Evolutionary conservation across 2,888 invertebrate genomes (phyloP), one percentile per base, ranked within the genome.

Genomic region (Byasa hedistus): DNA sequence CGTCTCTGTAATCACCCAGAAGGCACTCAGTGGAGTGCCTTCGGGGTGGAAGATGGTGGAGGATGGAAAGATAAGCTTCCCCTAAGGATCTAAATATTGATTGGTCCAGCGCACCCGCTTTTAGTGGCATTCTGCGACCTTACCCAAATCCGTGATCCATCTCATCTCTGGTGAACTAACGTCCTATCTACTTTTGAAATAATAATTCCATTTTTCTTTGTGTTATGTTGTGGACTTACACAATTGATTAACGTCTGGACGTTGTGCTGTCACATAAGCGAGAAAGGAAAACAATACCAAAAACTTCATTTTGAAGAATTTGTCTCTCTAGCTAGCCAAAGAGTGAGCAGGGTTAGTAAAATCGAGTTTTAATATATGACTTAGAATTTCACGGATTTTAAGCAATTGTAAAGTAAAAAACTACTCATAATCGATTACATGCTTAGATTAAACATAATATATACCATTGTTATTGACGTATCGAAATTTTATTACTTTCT

Each of bases 391-490:
- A 61, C 57, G 66, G 54, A 57, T 24, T 57, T 44, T 51, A 51
- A 57, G 56, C 19, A 51, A 52, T 54, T 65, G 52, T 61, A 61
- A 57, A 61, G 61, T 54, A 44, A 66, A 57, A 61, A 57, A 57
- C 61, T 19, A 66, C 66, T 58, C 57, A 44, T 58, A 66, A 66
- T 66, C 52, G 61, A 66, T 66, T 66, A 57, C 22, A 19, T 57
- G 65, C 52, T 66, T 15, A 44, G 52, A 61, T 52, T 51, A 54
- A 60, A 61, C 24, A 27, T 56, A 44, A 24, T 32, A 64, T 36
- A 19, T 51, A 59, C 32, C 21, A 51, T 65, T 56, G 27, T 65
- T 60, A 44, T 55, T 32, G 22, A 60, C 27, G 22, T 22, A 56
- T 60, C n/a, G 27, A 5, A 59, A 19, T 27, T 56, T 60, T 65